Evolutionary conservation across 37 sponge, comb jelly and placozoan genomes (phyloP).

Genomic region (Spongia lamella): DNA sequence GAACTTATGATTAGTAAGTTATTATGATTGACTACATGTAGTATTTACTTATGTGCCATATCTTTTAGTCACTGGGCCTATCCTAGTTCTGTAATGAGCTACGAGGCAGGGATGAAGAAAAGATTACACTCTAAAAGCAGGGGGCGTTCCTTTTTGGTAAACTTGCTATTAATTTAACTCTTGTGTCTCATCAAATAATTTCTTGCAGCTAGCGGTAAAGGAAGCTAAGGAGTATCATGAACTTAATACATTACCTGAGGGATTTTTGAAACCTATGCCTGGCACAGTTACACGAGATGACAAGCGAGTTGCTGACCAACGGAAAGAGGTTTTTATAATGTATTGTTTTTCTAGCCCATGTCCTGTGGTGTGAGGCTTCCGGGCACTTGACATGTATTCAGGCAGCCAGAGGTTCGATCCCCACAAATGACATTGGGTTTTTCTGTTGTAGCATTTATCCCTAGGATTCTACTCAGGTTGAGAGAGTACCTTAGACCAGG

Average conservation of each 20-base stretch:
- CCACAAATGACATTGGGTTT: too few species aligned
- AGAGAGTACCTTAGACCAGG: too few species aligned
- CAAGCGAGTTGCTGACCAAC: too few species aligned
- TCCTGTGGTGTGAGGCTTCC: too few species aligned
- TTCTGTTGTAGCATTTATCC: too few species aligned
- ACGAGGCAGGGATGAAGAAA: slow-evolving; percentile 58
- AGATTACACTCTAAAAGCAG: slow-evolving; percentile 60
- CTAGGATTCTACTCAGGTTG: too few species aligned
- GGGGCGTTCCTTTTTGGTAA: slow-evolving; percentile 55
- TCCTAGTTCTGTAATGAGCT: slow-evolving; percentile 24
- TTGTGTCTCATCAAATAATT: not conserved
- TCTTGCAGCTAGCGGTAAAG: slow-evolving; percentile 42
- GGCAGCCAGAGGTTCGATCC: too few species aligned
- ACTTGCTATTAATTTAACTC: not conserved
- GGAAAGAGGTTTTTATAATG: too few species aligned
- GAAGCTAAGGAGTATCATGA: slow-evolving; percentile 41
- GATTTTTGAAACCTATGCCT: slow-evolving; percentile 9
- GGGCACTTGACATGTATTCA: too few species aligned
- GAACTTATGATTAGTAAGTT: slow-evolving; percentile 72
- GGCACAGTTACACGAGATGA: too few species aligned
- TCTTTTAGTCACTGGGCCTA: slow-evolving; percentile 63
- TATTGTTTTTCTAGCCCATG: too few species aligned
- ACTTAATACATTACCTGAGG: slow-evolving; percentile 36
- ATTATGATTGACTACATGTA: not conserved
- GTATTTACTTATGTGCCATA: not conserved